Evolutionary conservation across 2,113 vertebrate species (phyloP).

Genomic region (Albula goreensis): DNA sequence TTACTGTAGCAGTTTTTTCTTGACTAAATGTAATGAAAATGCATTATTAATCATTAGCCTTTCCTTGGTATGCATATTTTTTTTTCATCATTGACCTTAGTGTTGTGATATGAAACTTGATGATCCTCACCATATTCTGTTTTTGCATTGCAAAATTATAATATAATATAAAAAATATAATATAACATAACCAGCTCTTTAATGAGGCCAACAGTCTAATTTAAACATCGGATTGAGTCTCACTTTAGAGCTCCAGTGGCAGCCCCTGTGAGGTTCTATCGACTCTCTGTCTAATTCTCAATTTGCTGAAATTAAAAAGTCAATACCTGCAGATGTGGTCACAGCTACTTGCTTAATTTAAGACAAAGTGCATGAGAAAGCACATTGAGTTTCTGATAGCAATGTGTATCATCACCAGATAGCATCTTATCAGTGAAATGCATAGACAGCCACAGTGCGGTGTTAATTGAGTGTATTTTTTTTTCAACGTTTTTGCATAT

Average conservation of each 20-base stretch:
- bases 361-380: conserved; percentile 99
- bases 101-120: conserved; percentile 83
- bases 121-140: conserved; percentile 72
- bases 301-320: conserved; percentile 99
- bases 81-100: conserved; percentile 84
- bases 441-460: not conserved
- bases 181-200: conserved; percentile 30
- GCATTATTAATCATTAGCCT: conserved; percentile 70
- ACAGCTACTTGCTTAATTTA: conserved; percentile 96
- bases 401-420: not conserved
- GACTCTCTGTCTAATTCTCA: conserved; percentile 99
- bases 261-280: conserved; percentile 94
- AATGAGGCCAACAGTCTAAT: conserved; percentile 65
- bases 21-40: conserved; percentile 62
- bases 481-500: not conserved
- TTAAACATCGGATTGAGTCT: conserved; percentile 81
- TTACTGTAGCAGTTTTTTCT: conserved; percentile 35
- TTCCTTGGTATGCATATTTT: conserved; percentile 72
- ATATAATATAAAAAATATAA: not conserved
- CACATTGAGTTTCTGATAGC: conserved; percentile 85
- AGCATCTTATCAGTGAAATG: not conserved
- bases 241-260: conserved; percentile 82
- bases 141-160: conserved; percentile 76
- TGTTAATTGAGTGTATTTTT: not conserved
- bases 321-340: conserved; percentile 98